These are phyloP conservation scores for Ailuropoda melanoleuca DNA, from an alignment of 2,113 vertebrate genomes.

Conservation along the genomic window DNA sequence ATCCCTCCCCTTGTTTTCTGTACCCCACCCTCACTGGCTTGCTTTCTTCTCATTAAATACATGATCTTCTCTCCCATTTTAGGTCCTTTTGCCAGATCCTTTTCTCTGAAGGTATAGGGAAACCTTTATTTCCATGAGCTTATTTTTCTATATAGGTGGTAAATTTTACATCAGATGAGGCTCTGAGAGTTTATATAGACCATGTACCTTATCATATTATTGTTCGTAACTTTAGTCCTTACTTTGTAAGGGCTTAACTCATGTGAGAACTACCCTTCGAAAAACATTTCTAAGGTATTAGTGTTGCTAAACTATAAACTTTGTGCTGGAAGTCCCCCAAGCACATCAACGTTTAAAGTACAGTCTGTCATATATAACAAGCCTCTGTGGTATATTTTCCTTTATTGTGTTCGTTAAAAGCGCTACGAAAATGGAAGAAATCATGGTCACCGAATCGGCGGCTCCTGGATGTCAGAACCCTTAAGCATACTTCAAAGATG, in stretches of 20 bases:
- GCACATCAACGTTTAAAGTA: conserved; percentile 9
- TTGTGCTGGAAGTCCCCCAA: not conserved
- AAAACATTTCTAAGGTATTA: conserved; percentile 7
- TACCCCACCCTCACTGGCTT: not conserved
- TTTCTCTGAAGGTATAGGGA: not conserved
- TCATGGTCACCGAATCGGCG: not conserved
- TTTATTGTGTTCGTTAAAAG: conserved; percentile 50
- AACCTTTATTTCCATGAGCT: conserved; percentile 9
- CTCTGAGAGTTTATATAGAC: not conserved
- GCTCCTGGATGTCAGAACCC: not conserved
- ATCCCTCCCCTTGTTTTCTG: not conserved
- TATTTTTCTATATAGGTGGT: conserved; percentile 4
- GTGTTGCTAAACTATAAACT: conserved; percentile 5
- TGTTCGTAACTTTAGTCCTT: not conserved
- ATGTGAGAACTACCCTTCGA: conserved; percentile 3
- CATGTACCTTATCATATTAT: not conserved
- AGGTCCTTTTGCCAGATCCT: not conserved
- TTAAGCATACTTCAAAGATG: conserved; percentile 32
- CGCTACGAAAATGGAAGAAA: not conserved
- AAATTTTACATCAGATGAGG: conserved; percentile 38
- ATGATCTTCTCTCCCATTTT: not conserved
- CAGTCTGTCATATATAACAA: conserved; percentile 44
- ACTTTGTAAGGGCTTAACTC: not conserved
- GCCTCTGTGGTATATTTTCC: conserved; percentile 7
- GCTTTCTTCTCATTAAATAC: not conserved